These are phyloP conservation scores for Actenoides hombroni DNA, from an alignment of 2,113 vertebrate genomes.

Conservation along the genomic window DNA sequence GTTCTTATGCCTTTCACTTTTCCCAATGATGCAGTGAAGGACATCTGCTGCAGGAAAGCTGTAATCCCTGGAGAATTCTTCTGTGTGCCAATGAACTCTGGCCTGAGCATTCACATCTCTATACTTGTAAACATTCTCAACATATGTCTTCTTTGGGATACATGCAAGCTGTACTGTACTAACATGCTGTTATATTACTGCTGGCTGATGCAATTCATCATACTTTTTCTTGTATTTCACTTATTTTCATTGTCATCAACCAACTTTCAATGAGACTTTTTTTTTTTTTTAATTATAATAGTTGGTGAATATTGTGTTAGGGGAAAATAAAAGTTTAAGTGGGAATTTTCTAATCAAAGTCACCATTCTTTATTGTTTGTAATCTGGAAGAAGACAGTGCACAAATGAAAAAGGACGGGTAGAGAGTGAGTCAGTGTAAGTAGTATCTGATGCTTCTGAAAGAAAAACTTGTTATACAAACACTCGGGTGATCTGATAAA, in stretches of 20 bases:
- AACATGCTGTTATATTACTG: background rate
- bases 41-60: background rate
- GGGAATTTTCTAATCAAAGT: background rate
- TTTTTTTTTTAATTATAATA: background rate
- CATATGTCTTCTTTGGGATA: background rate
- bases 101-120: background rate
- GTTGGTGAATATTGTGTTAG: background rate
- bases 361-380: background rate
- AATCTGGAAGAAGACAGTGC: background rate
- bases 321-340: background rate
- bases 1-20: background rate
- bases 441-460: background rate
- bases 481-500: background rate
- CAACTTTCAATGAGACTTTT: background rate
- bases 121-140: background rate
- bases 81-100: background rate
- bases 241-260: background rate
- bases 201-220: background rate
- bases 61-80: background rate
- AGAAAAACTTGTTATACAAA: background rate
- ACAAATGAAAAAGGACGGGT: background rate
- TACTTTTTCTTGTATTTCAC: background rate
- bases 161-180: background rate
- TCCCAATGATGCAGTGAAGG: background rate
- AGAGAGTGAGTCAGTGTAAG: constrained; percentile 10